Conservation (phyloP, 2,888 invertebrate genomes). For the Epicampocera succincta region DNA sequence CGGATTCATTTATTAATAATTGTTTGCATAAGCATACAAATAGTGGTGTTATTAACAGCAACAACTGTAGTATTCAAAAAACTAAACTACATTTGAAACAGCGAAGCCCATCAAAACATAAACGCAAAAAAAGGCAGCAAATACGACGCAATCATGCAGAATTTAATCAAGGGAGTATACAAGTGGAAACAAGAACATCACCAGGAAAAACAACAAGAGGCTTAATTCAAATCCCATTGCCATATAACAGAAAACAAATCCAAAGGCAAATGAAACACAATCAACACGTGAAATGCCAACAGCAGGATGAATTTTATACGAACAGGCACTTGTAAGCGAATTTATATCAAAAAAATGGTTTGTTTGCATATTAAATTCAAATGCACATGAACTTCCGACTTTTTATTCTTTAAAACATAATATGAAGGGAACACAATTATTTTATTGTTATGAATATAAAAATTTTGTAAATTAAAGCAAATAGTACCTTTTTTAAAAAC, state of each 20-base stretch:
- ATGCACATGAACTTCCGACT: not conserved
- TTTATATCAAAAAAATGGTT: not conserved
- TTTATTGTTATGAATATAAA: no score
- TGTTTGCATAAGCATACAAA: slow-evolving; percentile 26
- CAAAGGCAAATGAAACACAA: slow-evolving; percentile 36
- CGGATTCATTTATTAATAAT: slow-evolving; percentile 29
- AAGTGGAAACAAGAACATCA: not conserved
- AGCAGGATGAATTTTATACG: slow-evolving; percentile 6
- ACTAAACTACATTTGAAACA: not conserved
- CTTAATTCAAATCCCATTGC: not conserved
- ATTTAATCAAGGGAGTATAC: not conserved
- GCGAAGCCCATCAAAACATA: not conserved
- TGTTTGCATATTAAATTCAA: no score
- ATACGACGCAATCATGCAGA: not conserved
- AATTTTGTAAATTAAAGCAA: no score
- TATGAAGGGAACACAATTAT: no score
- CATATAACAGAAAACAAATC: not conserved
- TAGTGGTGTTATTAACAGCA: not conserved
- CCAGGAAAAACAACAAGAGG: not conserved
- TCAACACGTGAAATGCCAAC: slow-evolving; percentile 46
- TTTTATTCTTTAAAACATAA: not conserved
- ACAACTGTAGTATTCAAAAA: slow-evolving; percentile 7
- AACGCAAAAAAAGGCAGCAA: slow-evolving; percentile 2
- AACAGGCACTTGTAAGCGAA: slow-evolving; percentile 50
- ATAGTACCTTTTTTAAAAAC: no score